Base-by-base conservation (phyloP, 2,888 invertebrate species). In the Cheilosia variabilis region DNA sequence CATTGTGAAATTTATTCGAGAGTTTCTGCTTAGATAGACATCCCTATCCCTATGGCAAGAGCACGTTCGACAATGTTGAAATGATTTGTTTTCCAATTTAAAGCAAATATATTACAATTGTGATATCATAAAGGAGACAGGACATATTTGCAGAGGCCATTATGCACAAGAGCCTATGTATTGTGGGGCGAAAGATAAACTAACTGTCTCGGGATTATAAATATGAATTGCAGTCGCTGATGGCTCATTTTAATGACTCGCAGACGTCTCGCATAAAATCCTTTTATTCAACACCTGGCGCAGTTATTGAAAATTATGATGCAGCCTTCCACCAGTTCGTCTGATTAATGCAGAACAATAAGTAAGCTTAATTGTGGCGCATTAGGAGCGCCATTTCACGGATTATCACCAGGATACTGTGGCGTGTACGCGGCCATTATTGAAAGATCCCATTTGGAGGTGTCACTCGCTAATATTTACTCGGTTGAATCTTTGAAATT, bases 241-340 rank as follows among this genome's bases (percentile, higher is more conserved):
- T n/a, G 6, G 31, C 37, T 41, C 55, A 22, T 41, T 45, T 22
- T 34, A n/a, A 53, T 45, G 34, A 19, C 24, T 34, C 9, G 6
- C 10, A 27, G 24, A 45, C 52, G 65, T n/a, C 37, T 15, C 34
- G 24, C 17, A 5, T 17, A 10, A 43, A 69, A 77, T 62, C 69
- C 53, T 45, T 53, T 47, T 15, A 58, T 43, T 68, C 68, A 77
- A 77, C 77, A 77, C 68, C 68, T 77, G 68, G 62, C 31, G 31
- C 68, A 62, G 68, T 53, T 77, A 77, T 77, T 77, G 60, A 66
- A 76, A 76, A 68, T 68, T 52, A 76, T 60, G 52, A 68, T 68
- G 50, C 47, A 45, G 45, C 6, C 31, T 55, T 34, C 22, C 62
- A 17, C 22, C 52, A 17, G 37, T 41, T 53, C 60, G 69, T 60